Evolutionary conservation across 2,888 invertebrate species (phyloP), one percentile per base, ranked within the genome.

Genomic region (Capitulum mitella): DNA sequence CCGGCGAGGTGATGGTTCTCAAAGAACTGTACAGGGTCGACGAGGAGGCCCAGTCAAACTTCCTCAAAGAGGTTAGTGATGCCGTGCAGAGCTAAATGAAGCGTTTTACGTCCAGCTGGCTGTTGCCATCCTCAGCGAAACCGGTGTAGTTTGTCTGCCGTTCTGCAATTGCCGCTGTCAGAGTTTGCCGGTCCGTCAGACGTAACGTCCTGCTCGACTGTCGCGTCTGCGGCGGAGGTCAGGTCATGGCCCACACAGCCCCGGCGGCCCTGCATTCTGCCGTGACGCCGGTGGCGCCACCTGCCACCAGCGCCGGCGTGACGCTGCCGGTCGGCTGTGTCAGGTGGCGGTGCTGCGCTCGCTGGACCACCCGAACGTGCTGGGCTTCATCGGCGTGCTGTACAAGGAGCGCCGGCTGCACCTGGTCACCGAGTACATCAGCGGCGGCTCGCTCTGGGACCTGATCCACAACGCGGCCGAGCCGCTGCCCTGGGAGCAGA

Each of bases 21-120:
- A 97, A 97, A 84, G 96, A 97, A 85, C 88, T 97, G 79, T 93
- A 95, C 87, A 89, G 95, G 79, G 93, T 97, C 37, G 97, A 97
- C 84, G 97, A 96, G 84, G 95, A 94, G 84, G 97, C 97, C 1
- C 96, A 97, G 85, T 91, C 92, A 83, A 95, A 94, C 87, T 97
- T 97, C 85, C 88, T 97, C 54, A 96, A 97, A 87, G 97, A 97
- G 90, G 93, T 89, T 82, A 83, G 82, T n/a, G 54, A 76, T 48
- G n/a, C n/a, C n/a, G n/a, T n/a, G n/a, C n/a, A n/a, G n/a, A n/a
- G n/a, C n/a, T n/a, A n/a, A n/a, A n/a, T n/a, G n/a, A n/a, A n/a
- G n/a, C n/a, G n/a, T n/a, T n/a, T n/a, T n/a, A n/a, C n/a, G n/a
- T n/a, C n/a, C n/a, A n/a, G n/a, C n/a, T n/a, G n/a, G n/a, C n/a